Conservation (phyloP, 2,888 invertebrate species). For the Merodon equestris region DNA sequence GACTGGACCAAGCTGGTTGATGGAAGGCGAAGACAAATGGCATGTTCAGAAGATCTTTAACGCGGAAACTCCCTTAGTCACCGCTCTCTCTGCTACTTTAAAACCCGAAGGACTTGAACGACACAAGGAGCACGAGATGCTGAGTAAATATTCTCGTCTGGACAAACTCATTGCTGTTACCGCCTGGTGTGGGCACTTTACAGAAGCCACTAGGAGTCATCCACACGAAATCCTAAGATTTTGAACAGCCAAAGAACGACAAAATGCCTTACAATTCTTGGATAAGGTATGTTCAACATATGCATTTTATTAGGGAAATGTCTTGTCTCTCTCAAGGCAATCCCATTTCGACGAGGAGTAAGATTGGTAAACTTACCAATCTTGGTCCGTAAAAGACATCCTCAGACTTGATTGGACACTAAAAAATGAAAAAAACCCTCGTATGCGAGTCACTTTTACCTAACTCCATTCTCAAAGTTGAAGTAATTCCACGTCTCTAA, state of each 20-base stretch:
- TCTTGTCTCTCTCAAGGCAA: background rate
- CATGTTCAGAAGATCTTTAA: background rate
- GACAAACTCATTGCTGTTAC: background rate
- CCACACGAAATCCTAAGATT: background rate
- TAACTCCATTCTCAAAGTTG: too few relatives aligned
- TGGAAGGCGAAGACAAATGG: background rate
- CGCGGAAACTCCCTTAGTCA: background rate
- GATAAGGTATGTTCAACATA: background rate
- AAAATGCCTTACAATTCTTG: background rate
- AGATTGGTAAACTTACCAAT: background rate
- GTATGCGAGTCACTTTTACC: too few relatives aligned
- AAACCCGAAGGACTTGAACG: background rate
- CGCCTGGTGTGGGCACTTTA: background rate
- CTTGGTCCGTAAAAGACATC: too few relatives aligned
- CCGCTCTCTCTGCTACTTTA: background rate
- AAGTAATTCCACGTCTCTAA: too few relatives aligned
- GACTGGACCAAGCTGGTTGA: slow-evolving; percentile 12
- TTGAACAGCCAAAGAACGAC: background rate
- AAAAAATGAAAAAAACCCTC: too few relatives aligned
- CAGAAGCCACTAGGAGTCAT: background rate
- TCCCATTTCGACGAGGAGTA: background rate
- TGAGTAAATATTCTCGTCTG: background rate
- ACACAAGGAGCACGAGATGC: background rate
- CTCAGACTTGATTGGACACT: too few relatives aligned
- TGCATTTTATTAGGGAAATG: background rate